A percentile compares a stretch with the other conserved stretches of the same genome.
phyloP scores from a whole-genome alignment of 2,888 invertebrate species.

The Amaurobius ferox region DNA sequence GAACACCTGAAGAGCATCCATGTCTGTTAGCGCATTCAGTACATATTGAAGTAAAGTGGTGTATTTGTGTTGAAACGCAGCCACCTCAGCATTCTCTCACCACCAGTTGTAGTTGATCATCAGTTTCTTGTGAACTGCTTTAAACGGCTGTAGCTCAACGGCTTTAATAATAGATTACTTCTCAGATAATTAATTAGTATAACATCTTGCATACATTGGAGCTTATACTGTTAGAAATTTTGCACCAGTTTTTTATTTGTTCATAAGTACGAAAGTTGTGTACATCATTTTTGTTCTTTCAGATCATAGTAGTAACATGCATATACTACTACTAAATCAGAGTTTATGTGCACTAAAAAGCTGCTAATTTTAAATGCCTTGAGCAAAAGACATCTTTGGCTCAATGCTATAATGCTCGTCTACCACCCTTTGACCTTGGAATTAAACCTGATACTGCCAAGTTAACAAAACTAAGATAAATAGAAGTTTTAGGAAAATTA shows the following conservation, averaged over 20 bases:
- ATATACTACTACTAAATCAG: background rate
- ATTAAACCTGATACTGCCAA: no score
- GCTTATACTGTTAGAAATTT: constrained; percentile 5
- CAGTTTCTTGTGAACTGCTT: constrained; percentile 11
- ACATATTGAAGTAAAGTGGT: constrained; percentile 2
- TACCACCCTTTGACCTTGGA: no score
- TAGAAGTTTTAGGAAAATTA: no score
- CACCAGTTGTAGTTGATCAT: constrained; percentile 14
- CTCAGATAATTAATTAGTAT: constrained; percentile 1
- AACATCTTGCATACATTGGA: constrained; percentile 4
- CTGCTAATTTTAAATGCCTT: no score
- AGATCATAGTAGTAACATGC: background rate
- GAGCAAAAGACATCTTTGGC: no score
- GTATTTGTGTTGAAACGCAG: background rate
- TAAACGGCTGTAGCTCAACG: constrained; percentile 5
- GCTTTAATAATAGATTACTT: background rate
- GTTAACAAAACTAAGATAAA: no score
- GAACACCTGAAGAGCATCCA: background rate
- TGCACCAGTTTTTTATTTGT: background rate
- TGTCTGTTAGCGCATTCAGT: constrained; percentile 6
- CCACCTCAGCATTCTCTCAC: constrained; percentile 3
- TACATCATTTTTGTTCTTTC: background rate
- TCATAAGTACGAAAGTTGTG: background rate
- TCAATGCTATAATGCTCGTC: no score
- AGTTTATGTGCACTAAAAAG: no score